A percentile compares a stretch with the other conserved stretches of the same genome.
These are phyloP conservation scores for Drosophila setifemur DNA, from an alignment of 1,140 invertebrate genomes.

Conservation along the genomic window DNA sequence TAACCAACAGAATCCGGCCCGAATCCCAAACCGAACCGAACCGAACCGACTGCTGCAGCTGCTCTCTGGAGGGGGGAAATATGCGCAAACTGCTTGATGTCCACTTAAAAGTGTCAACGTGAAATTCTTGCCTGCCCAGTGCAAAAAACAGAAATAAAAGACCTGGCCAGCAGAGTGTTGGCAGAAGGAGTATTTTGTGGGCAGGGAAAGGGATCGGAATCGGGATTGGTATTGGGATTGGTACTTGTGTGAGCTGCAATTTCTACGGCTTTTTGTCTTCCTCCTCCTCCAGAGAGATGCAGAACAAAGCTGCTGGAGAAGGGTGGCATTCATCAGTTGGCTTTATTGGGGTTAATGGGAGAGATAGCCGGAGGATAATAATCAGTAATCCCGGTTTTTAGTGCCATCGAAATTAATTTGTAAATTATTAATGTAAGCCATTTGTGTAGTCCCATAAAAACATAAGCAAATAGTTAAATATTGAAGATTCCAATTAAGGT, in stretches of 20 bases:
- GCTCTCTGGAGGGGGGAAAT: slow-evolving; percentile 51
- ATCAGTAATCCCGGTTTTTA: too few species aligned
- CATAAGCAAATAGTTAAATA: too few species aligned
- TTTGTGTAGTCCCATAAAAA: too few species aligned
- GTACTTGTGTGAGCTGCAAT: slow-evolving; percentile 27
- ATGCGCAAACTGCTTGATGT: slow-evolving; percentile 80
- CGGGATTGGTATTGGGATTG: neutral
- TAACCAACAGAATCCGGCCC: slow-evolving; percentile 4
- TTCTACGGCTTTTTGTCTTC: slow-evolving; percentile 6
- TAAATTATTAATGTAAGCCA: too few species aligned
- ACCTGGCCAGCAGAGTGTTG: slow-evolving; percentile 11
- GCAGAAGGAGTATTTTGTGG: slow-evolving; percentile 38
- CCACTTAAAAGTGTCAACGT: slow-evolving; percentile 81
- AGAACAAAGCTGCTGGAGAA: neutral
- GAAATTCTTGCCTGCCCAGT: slow-evolving; percentile 70
- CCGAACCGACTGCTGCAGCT: slow-evolving; percentile 31
- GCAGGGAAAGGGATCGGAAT: neutral
- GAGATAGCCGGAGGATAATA: too few species aligned
- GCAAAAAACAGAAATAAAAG: slow-evolving; percentile 20
- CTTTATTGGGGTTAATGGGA: too few species aligned
- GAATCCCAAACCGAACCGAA: slow-evolving; percentile 4
- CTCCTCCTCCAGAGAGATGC: neutral
- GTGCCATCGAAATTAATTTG: too few species aligned
- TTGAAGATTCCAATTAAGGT: too few species aligned
- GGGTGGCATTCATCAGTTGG: slow-evolving; percentile 23